Conservation (phyloP, 92 coral and sea anemone species). For the Phenganax stokvisi region DNA sequence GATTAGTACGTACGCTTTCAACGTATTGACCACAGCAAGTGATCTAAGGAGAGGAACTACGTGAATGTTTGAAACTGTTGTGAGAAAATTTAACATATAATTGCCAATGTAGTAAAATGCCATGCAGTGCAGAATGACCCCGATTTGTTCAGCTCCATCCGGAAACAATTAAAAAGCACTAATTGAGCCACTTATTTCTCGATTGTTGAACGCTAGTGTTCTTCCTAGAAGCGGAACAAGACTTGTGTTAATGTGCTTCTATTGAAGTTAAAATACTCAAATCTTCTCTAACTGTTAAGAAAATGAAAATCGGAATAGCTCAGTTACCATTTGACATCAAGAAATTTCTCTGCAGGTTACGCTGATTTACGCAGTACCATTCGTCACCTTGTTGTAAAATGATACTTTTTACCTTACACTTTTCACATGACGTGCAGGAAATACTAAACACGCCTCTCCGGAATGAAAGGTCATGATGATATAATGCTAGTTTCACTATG, state of each 20-base stretch:
- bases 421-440: conserved; percentile 31
- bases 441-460: conserved; percentile 7
- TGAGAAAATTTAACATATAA: not conserved
- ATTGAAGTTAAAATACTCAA: not conserved
- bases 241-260: not conserved
- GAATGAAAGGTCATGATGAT: conserved; percentile 1
- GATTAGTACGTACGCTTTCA: not conserved
- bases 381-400: not conserved
- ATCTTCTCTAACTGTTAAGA: not conserved
- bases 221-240: not conserved
- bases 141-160: not conserved
- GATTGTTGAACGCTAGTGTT: not conserved
- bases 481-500: not conserved
- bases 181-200: conserved; percentile 4
- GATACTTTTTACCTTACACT: not conserved
- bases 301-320: not conserved
- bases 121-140: too few species aligned
- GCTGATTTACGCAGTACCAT: not conserved
- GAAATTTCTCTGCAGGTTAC: not conserved
- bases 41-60: not conserved
- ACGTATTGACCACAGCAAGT: not conserved
- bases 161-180: conserved; percentile 3
- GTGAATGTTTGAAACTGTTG: not conserved
- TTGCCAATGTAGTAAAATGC: not conserved
- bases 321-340: not conserved